A percentile compares a stretch with the other conserved stretches of the same genome.
Evolutionary conservation across 2,113 vertebrate species (phyloP).

Genomic region (Stictonetta naevosa): DNA sequence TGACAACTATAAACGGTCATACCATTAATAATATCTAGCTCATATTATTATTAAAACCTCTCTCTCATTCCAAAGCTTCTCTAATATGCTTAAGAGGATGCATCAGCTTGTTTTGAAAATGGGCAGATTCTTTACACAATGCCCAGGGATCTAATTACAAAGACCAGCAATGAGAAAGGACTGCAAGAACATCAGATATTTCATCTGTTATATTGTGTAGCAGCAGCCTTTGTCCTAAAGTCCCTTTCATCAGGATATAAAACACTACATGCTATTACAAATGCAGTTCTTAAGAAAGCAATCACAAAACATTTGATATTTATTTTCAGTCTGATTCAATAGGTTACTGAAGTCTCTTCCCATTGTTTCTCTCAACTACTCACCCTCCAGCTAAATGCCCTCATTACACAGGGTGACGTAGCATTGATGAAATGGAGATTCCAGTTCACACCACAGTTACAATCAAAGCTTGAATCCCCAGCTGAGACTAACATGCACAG

Average conservation of each 20-base stretch:
- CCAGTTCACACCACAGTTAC: neutral
- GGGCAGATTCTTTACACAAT: neutral
- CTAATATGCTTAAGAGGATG: neutral
- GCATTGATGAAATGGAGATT: slow-evolving; percentile 41
- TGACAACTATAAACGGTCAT: neutral
- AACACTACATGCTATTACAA: neutral
- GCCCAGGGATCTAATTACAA: neutral
- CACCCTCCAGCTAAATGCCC: slow-evolving; percentile 34
- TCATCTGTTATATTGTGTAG: neutral
- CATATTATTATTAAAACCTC: neutral
- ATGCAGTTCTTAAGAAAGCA: neutral
- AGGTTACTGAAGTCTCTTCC: neutral
- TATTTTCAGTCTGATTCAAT: slow-evolving; percentile 12
- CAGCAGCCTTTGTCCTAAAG: neutral
- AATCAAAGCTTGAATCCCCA: slow-evolving; percentile 18
- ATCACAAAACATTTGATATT: neutral
- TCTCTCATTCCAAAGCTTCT: neutral
- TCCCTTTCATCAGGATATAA: neutral
- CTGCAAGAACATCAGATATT: neutral
- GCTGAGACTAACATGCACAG: neutral
- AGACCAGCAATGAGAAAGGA: neutral
- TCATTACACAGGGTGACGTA: slow-evolving; percentile 36
- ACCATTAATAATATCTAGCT: neutral
- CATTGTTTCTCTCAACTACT: neutral
- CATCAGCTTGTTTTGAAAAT: neutral